These are phyloP conservation scores for Trichogramma dendrolimi DNA, from an alignment of 2,888 invertebrate genomes.

Conservation along the genomic window DNA sequence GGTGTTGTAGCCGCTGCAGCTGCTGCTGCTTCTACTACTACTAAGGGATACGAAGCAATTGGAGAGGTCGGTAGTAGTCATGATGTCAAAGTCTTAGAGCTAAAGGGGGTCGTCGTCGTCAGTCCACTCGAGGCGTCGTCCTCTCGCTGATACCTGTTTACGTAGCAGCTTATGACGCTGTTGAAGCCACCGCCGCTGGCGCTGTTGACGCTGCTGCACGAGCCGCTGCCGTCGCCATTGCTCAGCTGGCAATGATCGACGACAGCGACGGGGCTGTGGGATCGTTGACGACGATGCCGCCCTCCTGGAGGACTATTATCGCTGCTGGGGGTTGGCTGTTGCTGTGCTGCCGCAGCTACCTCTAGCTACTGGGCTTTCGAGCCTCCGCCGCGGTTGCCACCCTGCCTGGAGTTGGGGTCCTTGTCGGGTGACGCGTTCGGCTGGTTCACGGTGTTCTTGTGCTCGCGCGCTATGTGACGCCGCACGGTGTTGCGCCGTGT, in stretches of 20 bases:
- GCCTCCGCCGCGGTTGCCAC: conserved; percentile 39
- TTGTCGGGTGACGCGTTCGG: neutral
- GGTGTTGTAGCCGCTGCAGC: conserved; percentile 1
- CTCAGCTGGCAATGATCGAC: conserved; percentile 9
- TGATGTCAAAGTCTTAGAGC: too few species aligned
- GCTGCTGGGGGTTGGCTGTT: neutral
- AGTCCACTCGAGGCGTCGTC: conserved; percentile 7
- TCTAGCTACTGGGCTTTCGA: conserved; percentile 35
- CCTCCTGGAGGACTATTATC: too few species aligned
- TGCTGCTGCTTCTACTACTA: too few species aligned
- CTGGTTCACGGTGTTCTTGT: conserved; percentile 61
- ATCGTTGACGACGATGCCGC: conserved; percentile 25
- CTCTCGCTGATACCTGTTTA: neutral
- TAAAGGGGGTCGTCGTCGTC: neutral
- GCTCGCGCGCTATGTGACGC: conserved; percentile 85
- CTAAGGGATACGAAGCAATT: too few species aligned
- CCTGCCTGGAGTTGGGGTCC: conserved; percentile 26
- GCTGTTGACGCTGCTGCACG: neutral
- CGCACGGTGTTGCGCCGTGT: conserved; percentile 90
- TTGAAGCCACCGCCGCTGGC: neutral
- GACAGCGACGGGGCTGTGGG: conserved; percentile 26
- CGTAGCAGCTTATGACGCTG: too few species aligned
- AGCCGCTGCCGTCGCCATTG: neutral
- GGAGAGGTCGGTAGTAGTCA: too few species aligned
- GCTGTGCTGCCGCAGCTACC: conserved; percentile 19